Percentiles rank a stretch among this genome's conserved stretches.
Conservation (phyloP, 2,797 vertebrate species). For the Otus scops region DNA sequence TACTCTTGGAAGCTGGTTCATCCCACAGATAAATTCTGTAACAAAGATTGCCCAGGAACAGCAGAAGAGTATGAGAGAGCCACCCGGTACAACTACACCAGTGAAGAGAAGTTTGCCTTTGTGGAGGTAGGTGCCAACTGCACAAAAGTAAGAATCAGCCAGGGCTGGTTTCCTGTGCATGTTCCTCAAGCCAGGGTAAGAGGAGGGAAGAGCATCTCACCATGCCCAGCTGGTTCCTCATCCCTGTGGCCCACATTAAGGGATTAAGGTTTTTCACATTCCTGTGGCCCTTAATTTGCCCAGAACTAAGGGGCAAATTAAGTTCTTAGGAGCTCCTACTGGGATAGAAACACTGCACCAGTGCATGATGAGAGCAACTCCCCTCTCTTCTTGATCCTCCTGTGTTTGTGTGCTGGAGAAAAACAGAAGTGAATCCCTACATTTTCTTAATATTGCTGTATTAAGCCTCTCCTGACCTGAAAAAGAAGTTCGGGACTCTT, state of each 20-base stretch:
- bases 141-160: not conserved
- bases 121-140: conserved; percentile 84
- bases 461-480: not conserved
- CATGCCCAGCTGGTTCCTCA: not conserved
- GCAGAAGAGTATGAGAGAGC: conserved; percentile 97
- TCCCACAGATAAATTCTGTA: conserved; percentile 99
- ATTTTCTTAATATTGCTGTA: not conserved
- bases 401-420: not conserved
- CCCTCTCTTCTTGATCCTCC: not conserved
- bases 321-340: not conserved
- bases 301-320: not conserved
- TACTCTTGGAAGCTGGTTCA: conserved; percentile 99
- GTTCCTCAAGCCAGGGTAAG: not conserved
- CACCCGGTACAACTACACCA: conserved; percentile 98
- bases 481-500: not conserved
- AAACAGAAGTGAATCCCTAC: not conserved
- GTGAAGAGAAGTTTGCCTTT: conserved; percentile 97
- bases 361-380: not conserved
- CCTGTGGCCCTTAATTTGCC: not conserved
- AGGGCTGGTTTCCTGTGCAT: not conserved
- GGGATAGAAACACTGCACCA: not conserved
- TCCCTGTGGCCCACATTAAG: not conserved
- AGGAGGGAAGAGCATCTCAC: not conserved
- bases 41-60: conserved; percentile 97
- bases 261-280: not conserved